A percentile compares a stretch with the other conserved stretches of the same genome.
Evolutionary conservation across 35 echinoderm and acorn worm species (phyloP).

Genomic region (Stichopus chloronotus): DNA sequence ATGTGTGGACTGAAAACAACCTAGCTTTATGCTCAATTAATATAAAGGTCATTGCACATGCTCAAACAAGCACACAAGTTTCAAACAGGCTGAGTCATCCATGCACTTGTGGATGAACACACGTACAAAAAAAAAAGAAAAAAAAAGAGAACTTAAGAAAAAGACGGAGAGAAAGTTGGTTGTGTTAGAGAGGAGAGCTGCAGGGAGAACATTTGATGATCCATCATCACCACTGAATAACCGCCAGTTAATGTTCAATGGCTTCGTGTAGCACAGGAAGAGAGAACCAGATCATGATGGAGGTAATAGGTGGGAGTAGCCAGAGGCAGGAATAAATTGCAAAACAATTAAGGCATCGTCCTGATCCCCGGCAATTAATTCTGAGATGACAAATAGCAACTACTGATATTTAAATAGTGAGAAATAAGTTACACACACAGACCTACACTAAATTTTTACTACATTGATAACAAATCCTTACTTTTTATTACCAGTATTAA

Average conservation of each 20-base stretch:
- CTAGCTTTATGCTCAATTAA: not conserved
- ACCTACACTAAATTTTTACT: too few species aligned
- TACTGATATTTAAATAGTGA: too few species aligned
- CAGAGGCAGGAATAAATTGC: not conserved
- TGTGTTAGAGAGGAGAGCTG: not conserved
- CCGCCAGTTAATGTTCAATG: not conserved
- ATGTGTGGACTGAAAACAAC: not conserved
- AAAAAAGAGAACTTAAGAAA: not conserved
- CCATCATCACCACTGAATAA: constrained; percentile 28
- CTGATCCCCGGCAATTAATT: too few species aligned
- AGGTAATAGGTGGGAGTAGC: not conserved
- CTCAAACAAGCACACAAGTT: constrained; percentile 24
- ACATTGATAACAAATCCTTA: too few species aligned
- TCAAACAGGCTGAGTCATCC: not conserved
- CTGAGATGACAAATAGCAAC: too few species aligned
- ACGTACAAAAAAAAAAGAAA: not conserved
- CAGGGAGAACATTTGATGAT: constrained; percentile 5
- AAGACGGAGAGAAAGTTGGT: not conserved
- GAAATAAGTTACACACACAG: too few species aligned
- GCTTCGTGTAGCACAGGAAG: constrained; percentile 17
- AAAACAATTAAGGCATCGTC: not conserved
- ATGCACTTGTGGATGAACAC: not conserved
- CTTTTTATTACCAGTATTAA: too few species aligned
- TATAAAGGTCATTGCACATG: constrained; percentile 38
- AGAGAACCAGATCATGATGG: not conserved